phyloP scores from a whole-genome alignment of 2,888 invertebrate species.

The Pimpla rufipes region DNA sequence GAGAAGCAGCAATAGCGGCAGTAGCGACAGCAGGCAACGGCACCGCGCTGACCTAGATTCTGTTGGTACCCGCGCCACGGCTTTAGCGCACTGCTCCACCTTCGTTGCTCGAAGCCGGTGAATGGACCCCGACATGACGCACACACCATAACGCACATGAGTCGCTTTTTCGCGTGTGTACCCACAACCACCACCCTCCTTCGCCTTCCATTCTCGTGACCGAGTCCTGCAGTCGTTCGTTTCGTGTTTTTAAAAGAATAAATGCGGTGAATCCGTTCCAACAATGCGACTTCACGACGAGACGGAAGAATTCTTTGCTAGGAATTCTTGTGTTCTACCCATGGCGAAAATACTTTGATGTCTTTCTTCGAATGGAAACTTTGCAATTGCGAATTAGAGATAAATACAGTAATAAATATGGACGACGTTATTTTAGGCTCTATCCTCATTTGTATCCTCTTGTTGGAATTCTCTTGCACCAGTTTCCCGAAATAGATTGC shows the following conservation, averaged over 20 bases:
- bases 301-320: slow-evolving; percentile 7
- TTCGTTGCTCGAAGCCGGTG: slow-evolving; percentile 78
- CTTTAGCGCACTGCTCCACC: slow-evolving; percentile 66
- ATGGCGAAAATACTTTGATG: neutral
- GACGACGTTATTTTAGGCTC: no score
- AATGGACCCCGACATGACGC: slow-evolving; percentile 82
- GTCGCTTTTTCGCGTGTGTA: slow-evolving; percentile 43
- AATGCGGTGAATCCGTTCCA: slow-evolving; percentile 41
- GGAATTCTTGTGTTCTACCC: neutral
- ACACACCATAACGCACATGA: slow-evolving; percentile 75
- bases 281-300: slow-evolving; percentile 38
- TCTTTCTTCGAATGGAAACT: neutral
- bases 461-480: no score
- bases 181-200: slow-evolving; percentile 44
- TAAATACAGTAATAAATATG: no score
- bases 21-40: slow-evolving; percentile 70
- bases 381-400: neutral
- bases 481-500: no score
- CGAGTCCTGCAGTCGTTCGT: slow-evolving; percentile 40
- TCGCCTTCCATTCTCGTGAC: slow-evolving; percentile 53
- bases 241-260: slow-evolving; percentile 26
- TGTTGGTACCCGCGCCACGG: slow-evolving; percentile 56
- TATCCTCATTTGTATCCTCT: no score
- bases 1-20: slow-evolving; percentile 53
- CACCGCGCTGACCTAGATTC: slow-evolving; percentile 79